These are phyloP conservation scores for Pentalonia nigronervosa DNA, from an alignment of 1,140 invertebrate genomes.

Conservation along the genomic window DNA sequence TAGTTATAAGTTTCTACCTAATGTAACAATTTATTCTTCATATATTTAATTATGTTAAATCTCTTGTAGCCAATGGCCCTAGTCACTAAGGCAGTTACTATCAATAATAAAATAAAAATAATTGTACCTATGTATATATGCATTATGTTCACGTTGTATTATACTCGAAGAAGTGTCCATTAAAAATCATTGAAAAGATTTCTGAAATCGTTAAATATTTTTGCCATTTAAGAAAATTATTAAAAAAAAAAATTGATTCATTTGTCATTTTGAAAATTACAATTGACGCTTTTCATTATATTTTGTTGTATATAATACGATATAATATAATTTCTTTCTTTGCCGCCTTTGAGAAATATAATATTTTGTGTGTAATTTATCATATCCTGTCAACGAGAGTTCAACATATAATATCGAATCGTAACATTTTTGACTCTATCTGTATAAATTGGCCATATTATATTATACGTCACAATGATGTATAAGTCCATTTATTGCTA, in stretches of 20 bases:
- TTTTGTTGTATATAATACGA: too few relatives aligned
- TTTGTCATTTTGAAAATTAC: background rate
- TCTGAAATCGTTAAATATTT: background rate
- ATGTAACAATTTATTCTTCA: too few relatives aligned
- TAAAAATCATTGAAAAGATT: background rate
- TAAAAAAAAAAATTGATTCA: background rate
- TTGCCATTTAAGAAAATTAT: background rate
- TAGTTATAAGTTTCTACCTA: too few relatives aligned
- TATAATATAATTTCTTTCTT: background rate
- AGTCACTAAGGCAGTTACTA: too few relatives aligned
- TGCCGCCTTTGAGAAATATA: background rate
- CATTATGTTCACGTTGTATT: background rate
- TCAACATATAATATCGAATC: background rate
- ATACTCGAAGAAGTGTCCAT: background rate
- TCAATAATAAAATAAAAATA: too few relatives aligned
- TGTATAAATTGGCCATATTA: background rate
- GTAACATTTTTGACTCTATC: background rate
- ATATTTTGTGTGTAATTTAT: background rate
- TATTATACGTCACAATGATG: background rate
- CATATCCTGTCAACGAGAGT: background rate
- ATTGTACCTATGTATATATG: background rate
- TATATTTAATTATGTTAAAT: too few relatives aligned
- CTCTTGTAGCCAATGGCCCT: too few relatives aligned
- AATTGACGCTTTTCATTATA: background rate
- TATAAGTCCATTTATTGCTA: background rate